A percentile compares a stretch with the other conserved stretches of the same genome.
phyloP scores from a whole-genome alignment of 2,888 invertebrate species.

The Scrobipalpa atriplicella region DNA sequence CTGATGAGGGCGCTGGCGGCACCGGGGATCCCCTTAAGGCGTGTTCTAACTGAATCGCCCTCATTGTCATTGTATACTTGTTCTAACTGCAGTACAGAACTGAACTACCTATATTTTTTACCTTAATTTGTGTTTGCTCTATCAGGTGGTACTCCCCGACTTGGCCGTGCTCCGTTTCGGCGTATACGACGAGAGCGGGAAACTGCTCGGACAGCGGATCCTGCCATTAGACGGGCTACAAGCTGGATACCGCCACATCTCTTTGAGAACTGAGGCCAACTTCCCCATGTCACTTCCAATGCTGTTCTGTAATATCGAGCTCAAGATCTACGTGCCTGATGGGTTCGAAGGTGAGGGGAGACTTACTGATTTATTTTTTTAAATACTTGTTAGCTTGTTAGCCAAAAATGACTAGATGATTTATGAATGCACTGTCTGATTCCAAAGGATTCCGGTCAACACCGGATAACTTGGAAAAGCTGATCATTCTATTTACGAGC shows the following conservation, averaged over 20 bases:
- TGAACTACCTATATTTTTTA: no score
- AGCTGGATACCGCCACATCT: slow-evolving; percentile 98
- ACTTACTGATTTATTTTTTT: neutral
- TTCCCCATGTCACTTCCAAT: slow-evolving; percentile 99
- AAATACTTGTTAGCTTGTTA: no score
- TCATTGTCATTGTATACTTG: no score
- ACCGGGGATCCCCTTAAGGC: no score
- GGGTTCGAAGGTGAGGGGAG: slow-evolving; percentile 92
- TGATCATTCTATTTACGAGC: no score
- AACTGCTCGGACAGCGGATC: slow-evolving; percentile 97
- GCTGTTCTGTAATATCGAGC: slow-evolving; percentile 99
- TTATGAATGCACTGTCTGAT: no score
- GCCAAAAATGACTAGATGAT: no score
- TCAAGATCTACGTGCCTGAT: slow-evolving; percentile 99
- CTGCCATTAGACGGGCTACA: slow-evolving; percentile 98
- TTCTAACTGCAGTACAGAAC: no score
- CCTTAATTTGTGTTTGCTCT: neutral
- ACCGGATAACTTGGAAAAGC: no score
- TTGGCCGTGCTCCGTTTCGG: slow-evolving; percentile 98
- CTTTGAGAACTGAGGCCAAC: slow-evolving; percentile 98
- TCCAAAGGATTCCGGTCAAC: no score
- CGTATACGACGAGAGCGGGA: slow-evolving; percentile 99
- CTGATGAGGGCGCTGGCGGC: no score
- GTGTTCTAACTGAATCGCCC: no score
- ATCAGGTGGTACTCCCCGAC: slow-evolving; percentile 97